Base-by-base conservation (phyloP, 1,140 invertebrate genomes). In the Lethrus apterus region DNA sequence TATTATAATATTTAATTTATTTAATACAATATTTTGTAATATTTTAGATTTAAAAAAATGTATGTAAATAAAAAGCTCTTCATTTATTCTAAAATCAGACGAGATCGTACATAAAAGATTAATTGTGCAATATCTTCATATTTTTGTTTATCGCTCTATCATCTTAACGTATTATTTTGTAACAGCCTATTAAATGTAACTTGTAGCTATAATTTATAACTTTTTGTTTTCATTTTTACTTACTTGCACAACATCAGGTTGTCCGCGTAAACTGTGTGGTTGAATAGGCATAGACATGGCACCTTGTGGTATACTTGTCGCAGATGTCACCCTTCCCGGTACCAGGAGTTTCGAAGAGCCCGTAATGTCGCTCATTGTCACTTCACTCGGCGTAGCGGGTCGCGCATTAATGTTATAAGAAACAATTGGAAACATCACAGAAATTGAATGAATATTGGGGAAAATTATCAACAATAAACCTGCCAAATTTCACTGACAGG, bases 201-300 rank as follows among this genome's bases (percentile, higher is more conserved):
- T n/a, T n/a, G n/a, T n/a, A n/a, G n/a, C n/a, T n/a, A n/a, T n/a
- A n/a, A n/a, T n/a, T n/a, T n/a, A n/a, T n/a, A n/a, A n/a, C n/a
- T n/a, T n/a, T n/a, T n/a, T n/a, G n/a, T n/a, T n/a, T n/a, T n/a
- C n/a, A n/a, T n/a, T n/a, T n/a, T n/a, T n/a, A 51, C 50, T 51
- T 59, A 66, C 64, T 50, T 64, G 62, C 20, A 61, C 53, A 13
- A 64, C 32, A 34, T 65, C 61, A 17, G 57, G 42, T 46, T 55
- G 47, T 17, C 62, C 64, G 2, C 50, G 7, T 9, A 66, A 50
- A n/a, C 32, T 44, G n/a, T 47, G 34, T 9, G 60, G 44, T 21
- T 62, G 52, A 14, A 66, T 64, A 1, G 55, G 55, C 8, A 53
- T 34, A 2, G 59, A 55, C 33, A 59, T 45, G 8, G 59, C 48